Base-by-base conservation (phyloP, 1,140 invertebrate species). In the Tribolium castaneum region DNA sequence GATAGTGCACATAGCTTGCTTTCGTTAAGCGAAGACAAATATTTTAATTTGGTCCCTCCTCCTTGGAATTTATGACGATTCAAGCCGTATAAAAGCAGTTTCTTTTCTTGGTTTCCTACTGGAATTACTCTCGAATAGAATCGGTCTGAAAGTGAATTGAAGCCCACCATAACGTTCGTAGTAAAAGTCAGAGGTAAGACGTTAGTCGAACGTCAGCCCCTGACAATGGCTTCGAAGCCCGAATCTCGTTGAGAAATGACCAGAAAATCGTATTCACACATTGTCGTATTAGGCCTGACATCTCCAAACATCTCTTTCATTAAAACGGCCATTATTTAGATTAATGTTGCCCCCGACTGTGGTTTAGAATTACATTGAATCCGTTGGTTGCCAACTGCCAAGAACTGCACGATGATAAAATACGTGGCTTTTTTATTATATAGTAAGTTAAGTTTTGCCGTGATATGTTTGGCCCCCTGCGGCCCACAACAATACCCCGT, bases 261-360 rank as follows among this genome's bases (percentile, higher is more conserved):
- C 83, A 83, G 84, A 85, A 86, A 85, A 84, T 82, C 80, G 82
- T 70, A 84, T 86, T 86, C 85, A 84, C 85, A 86, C 85, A 84
- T 86, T 85, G 85, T 86, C 84, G 80, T 84, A 86, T 84, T 84
- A 86, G 83, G 82, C 80, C 82, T 85, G 85, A 86, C 85, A 86
- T 82, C 80, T 85, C 85, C 85, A 85, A 85, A 86, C 85, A 86
- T 86, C 84, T 85, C 85, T 83, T 85, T 86, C 84, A 84, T 84
- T 84, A 81, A 81, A 80, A 79, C 77, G 77, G 77, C 81, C 84
- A 84, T 86, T 85, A 85, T 84, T 84, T 83, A 85, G 82, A 86
- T 86, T 85, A 84, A 86, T 86, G 84, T 82, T 81, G 77, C 81
- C 83, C 84, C 84, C 83, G 76, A 83, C 83, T 83, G 84, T 78